Percentiles rank a stretch among this genome's conserved stretches.
Evolutionary conservation across 2,888 invertebrate species (phyloP).

Genomic region (Acanthopleura granulata): DNA sequence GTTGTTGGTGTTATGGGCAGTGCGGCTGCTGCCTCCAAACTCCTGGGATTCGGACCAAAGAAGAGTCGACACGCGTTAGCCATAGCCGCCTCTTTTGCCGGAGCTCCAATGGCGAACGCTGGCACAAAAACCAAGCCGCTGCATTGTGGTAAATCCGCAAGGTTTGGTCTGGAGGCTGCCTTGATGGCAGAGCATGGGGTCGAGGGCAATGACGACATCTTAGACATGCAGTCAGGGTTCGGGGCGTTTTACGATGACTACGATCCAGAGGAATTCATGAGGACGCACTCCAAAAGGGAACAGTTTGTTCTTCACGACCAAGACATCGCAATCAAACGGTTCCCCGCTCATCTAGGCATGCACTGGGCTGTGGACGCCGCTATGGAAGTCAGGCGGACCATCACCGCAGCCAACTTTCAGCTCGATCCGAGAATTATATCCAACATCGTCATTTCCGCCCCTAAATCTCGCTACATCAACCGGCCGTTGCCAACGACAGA

Average conservation of each 20-base stretch:
- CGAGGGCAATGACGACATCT: conserved; percentile 48
- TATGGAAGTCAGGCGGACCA: conserved; percentile 25
- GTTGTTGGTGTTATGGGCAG: conserved; percentile 57
- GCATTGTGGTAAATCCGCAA: conserved; percentile 51
- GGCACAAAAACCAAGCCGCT: conserved; percentile 54
- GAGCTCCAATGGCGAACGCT: conserved; percentile 57
- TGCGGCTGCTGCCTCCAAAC: conserved; percentile 46
- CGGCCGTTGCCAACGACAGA: conserved; percentile 44
- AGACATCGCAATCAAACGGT: conserved; percentile 42
- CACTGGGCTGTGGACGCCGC: conserved; percentile 56
- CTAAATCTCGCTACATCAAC: conserved; percentile 50
- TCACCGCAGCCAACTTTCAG: conserved; percentile 3
- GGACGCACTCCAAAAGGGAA: conserved; percentile 20
- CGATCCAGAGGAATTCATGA: conserved; percentile 36
- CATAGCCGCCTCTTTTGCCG: conserved; percentile 53
- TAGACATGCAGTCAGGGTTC: conserved; percentile 48
- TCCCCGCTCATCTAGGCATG: conserved; percentile 61
- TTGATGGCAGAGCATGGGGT: conserved; percentile 46
- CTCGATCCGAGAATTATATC: conserved; percentile 29
- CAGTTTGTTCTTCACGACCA: conserved; percentile 40
- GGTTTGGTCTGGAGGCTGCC: conserved; percentile 51
- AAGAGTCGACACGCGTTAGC: conserved; percentile 48
- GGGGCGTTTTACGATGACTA: conserved; percentile 54
- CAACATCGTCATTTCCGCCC: conserved; percentile 39
- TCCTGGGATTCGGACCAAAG: conserved; percentile 39